These are phyloP conservation scores for Podarcis muralis DNA, from an alignment of 2,113 vertebrate species.

Conservation along the genomic window DNA sequence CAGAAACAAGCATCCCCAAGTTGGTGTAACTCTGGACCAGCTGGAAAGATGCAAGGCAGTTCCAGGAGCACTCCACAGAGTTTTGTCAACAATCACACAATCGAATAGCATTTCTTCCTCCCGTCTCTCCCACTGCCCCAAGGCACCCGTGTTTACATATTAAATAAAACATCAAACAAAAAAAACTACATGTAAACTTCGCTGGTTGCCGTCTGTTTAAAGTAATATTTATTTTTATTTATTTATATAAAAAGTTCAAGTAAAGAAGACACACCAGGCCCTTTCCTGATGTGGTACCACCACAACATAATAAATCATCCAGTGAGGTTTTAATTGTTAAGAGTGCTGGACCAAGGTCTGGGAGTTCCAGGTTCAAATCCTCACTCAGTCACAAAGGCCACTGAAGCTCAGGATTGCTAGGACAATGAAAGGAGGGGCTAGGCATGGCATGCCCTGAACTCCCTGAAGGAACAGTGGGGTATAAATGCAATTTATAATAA, in stretches of 20 bases:
- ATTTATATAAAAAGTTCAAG: slow-evolving; percentile 37
- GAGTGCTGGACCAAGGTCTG: not conserved
- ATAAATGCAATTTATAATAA: not conserved
- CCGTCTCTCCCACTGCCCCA: not conserved
- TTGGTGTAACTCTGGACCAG: not conserved
- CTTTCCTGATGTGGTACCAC: not conserved
- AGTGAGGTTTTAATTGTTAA: not conserved
- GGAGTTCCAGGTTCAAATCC: not conserved
- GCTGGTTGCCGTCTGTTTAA: not conserved
- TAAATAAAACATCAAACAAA: slow-evolving; percentile 53
- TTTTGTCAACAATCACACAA: slow-evolving; percentile 7
- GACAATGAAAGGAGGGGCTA: not conserved
- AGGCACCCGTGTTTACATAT: slow-evolving; percentile 30
- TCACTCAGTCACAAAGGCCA: not conserved
- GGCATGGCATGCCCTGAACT: not conserved
- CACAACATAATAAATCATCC: not conserved
- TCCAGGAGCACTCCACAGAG: not conserved
- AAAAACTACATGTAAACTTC: slow-evolving; percentile 63
- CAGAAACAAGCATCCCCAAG: not conserved
- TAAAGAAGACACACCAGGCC: not conserved
- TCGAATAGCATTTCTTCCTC: slow-evolving; percentile 41
- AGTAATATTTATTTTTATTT: not conserved
- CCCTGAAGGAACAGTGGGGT: not conserved
- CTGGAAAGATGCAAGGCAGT: not conserved
- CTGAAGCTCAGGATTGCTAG: not conserved